Conservation (phyloP, 2,113 vertebrate species). For the Mola mola region DNA sequence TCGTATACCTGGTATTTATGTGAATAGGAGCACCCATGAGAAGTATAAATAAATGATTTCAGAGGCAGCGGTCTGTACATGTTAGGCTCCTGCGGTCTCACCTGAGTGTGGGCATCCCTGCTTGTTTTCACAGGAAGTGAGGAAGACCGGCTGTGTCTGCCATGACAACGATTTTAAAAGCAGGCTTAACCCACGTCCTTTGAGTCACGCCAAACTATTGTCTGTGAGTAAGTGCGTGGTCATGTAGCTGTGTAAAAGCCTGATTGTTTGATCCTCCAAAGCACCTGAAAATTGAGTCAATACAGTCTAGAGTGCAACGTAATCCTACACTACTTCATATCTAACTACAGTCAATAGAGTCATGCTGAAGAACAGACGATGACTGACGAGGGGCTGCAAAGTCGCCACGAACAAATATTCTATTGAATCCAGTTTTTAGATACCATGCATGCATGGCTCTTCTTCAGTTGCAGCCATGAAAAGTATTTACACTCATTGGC, state of each 20-base stretch:
- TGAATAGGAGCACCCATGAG: not conserved
- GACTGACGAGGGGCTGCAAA: not conserved
- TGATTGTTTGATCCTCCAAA: not conserved
- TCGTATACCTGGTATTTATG: conserved; percentile 1
- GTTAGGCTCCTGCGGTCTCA: not conserved
- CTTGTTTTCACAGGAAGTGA: conserved; percentile 44
- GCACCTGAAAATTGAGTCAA: not conserved
- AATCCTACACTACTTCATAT: conserved; percentile 28
- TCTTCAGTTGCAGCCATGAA: not conserved
- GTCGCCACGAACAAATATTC: not conserved
- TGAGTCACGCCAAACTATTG: not conserved
- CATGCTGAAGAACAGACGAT: conserved; percentile 9
- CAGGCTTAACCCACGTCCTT: not conserved
- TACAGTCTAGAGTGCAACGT: not conserved
- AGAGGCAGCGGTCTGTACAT: not conserved
- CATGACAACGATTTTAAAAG: not conserved
- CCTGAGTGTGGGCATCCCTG: conserved; percentile 15
- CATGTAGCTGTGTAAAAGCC: not conserved
- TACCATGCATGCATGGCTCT: not conserved
- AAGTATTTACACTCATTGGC: not conserved
- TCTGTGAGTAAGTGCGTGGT: conserved; percentile 2
- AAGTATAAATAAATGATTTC: conserved; percentile 13
- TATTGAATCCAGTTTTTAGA: not conserved
- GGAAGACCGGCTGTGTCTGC: conserved; percentile 3
- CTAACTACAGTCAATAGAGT: conserved; percentile 8